Evolutionary conservation across 2,113 vertebrate species (phyloP).

Genomic region (Aphelocoma coerulescens): DNA sequence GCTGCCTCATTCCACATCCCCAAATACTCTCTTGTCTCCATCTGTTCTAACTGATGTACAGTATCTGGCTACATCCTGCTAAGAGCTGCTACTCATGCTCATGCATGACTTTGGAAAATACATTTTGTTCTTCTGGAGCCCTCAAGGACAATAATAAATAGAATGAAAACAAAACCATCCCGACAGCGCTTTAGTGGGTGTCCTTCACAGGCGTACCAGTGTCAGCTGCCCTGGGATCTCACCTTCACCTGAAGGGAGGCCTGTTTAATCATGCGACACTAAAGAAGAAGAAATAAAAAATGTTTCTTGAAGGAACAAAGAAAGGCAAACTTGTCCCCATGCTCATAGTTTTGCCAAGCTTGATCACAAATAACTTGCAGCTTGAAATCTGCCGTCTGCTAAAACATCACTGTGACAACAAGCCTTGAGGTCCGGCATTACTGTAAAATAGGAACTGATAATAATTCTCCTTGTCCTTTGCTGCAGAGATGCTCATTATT

Average conservation of each 20-base stretch:
- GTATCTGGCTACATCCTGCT: neutral
- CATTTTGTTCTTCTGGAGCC: conserved; percentile 30
- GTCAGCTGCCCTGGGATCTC: neutral
- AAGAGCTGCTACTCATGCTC: conserved; percentile 8
- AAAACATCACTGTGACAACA: neutral
- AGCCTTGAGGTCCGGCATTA: neutral
- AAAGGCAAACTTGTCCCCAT: neutral
- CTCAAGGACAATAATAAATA: conserved; percentile 60
- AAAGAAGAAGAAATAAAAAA: neutral
- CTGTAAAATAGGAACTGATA: conserved; percentile 2
- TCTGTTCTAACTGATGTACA: neutral
- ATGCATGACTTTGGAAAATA: conserved; percentile 43
- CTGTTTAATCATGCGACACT: neutral
- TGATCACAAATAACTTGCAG: neutral
- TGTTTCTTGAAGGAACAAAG: neutral
- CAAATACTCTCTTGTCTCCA: neutral
- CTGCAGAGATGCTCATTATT: neutral
- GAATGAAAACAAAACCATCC: conserved; percentile 42
- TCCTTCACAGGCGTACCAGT: conserved; percentile 1
- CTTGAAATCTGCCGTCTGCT: neutral
- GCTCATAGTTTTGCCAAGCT: neutral
- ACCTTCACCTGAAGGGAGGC: conserved; percentile 16
- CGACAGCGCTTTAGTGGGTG: neutral
- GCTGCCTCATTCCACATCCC: neutral
- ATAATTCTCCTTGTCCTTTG: conserved; percentile 10